Conservation (phyloP, 2,888 invertebrate species). For the Tipula vernalis region DNA sequence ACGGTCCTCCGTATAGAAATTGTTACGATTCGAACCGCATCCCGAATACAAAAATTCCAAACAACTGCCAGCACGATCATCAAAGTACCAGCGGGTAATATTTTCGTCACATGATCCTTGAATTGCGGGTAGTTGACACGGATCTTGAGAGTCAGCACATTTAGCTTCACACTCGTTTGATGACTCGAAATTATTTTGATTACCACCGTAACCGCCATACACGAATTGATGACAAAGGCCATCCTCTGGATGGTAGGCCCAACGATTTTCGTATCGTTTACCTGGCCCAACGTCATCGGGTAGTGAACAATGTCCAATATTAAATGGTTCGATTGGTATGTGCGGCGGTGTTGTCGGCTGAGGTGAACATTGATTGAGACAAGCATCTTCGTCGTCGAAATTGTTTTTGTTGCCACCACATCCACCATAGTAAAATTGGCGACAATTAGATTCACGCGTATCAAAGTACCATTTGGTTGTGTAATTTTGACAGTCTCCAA, state of each 20-base stretch:
- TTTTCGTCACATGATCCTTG: slow-evolving; percentile 27
- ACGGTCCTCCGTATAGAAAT: neutral
- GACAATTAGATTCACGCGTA: slow-evolving; percentile 56
- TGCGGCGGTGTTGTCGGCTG: slow-evolving; percentile 31
- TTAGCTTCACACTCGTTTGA: slow-evolving; percentile 55
- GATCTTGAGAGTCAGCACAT: slow-evolving; percentile 53
- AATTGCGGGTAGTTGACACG: slow-evolving; percentile 28
- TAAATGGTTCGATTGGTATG: slow-evolving; percentile 16
- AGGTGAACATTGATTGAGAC: slow-evolving; percentile 49
- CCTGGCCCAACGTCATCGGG: slow-evolving; percentile 56
- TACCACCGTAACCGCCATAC: slow-evolving; percentile 74
- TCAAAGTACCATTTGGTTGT: slow-evolving; percentile 73
- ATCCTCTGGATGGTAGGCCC: slow-evolving; percentile 57
- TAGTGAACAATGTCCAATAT: slow-evolving; percentile 54
- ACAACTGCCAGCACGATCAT: slow-evolving; percentile 24
- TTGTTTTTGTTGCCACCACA: slow-evolving; percentile 88
- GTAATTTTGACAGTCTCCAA: slow-evolving; percentile 68
- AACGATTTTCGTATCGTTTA: slow-evolving; percentile 41
- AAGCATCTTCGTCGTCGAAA: slow-evolving; percentile 55
- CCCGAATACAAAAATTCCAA: slow-evolving; percentile 21
- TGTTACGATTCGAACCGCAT: neutral
- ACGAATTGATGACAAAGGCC: slow-evolving; percentile 67
- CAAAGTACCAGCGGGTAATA: slow-evolving; percentile 31
- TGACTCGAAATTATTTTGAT: slow-evolving; percentile 62
- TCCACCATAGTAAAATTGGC: slow-evolving; percentile 78